Evolutionary conservation across 2,113 vertebrate genomes (phyloP), one percentile per base, ranked within the genome.

Genomic region (Cnemophilus loriae): DNA sequence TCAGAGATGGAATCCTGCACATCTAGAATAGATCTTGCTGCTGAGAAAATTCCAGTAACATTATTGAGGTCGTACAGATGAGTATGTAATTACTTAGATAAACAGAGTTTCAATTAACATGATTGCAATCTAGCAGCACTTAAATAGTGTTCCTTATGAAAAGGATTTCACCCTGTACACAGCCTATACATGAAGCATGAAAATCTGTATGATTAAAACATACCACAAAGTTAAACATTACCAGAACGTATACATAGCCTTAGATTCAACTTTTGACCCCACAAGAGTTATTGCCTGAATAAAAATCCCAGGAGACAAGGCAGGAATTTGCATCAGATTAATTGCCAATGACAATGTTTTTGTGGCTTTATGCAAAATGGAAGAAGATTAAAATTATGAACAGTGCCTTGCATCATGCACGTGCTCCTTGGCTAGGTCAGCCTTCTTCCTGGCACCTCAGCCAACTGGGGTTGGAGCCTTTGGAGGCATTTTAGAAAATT

Each of bases 191-290:
- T 42, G 35, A 84, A 59, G 88, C 86, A 94, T 90, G 79, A 92
- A 90, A 84, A 86, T 84, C 39, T 33, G 56, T 87, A 9, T 93
- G 86, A 92, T 90, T 84, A 97, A 91, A 90, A 69, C 83, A 75
- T 56, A 93, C 85, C 88, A 60, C 94, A 84, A 53, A 91, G 92
- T 95, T 94, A 96, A 93, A 94, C 89, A 92, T 93, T 95, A 68
- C 90, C 90, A 69, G 69, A 76, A 84, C 74, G 61, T 90, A 86
- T 53, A 68, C 47, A 78, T 88, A 97, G 87, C 85, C 90, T 82
- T 35, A 93, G 90, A 91, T 94, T 96, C 81, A 95, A 79, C 94
- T 95, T 95, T 88, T 88, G 68, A 95, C 89, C 84, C 79, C n/a
- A 44, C 60, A 56, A 23, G 53, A 84, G 37, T 44, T 84, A 89